Evolutionary conservation across 1,140 invertebrate genomes (phyloP), one percentile per base, ranked within the genome.

Genomic region (Eubasilissa regina): DNA sequence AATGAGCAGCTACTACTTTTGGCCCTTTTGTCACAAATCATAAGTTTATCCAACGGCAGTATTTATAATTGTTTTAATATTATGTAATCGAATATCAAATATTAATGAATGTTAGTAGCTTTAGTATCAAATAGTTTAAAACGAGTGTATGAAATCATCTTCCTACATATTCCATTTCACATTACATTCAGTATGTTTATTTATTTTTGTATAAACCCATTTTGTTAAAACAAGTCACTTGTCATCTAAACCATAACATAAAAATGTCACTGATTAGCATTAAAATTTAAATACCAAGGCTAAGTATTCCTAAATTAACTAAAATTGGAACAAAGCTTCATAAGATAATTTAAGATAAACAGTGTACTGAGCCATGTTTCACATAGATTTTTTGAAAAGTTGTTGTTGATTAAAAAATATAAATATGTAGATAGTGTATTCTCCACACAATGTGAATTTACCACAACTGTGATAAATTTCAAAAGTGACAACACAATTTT

Each of bases 211-310:
- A 64, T 13, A 43, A 64, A 64, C 35, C 17, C 60, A 64, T 64
- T 64, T 64, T 13, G 11, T 64, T 64, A 64, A 19, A 13, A 25
- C 35, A 64, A 12, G 60, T 35, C 35, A 21, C 60, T 64, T n/a
- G n/a, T 64, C n/a, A 0, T 35, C 21, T 3, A 51, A 51, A 51
- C 11, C n/a, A n/a, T 51, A 1, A 51, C 8, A 51, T 51, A 8
- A 51, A 13, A 51, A 15, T 51, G n/a, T 43, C 19, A 43, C 11
- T 35, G 35, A 13, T 12, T 64, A 25, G 35, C 60, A 25, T 25
- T 64, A 64, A 72, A 47, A 72, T 48, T 47, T 35, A 7, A 72
- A 72, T 19, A 44, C 66, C 44, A 70, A 53, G 66, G 17, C 68
- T 44, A 51, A 72, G 68, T 72, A n/a, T 72, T 53, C 45, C 47